Evolutionary conservation across 2,797 vertebrate genomes (phyloP).

Genomic region (Holocentrus rufus): DNA sequence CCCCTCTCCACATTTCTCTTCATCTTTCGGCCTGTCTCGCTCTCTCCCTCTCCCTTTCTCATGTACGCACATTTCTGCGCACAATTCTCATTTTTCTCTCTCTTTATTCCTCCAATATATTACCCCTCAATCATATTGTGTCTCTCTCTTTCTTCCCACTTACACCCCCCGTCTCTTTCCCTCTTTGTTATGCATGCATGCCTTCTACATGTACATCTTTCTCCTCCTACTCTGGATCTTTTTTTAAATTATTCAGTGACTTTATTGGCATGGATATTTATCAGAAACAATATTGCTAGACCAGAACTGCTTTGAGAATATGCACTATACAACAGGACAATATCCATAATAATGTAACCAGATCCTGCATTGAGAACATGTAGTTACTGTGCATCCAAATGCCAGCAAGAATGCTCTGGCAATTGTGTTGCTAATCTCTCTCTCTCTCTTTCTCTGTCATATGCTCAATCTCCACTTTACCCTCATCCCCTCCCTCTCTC

Average conservation of each 20-base stretch:
- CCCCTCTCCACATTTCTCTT: slow-evolving; percentile 25
- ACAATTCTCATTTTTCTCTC: slow-evolving; percentile 17
- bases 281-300: too few species aligned
- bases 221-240: background rate
- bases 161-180: background rate
- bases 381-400: too few species aligned
- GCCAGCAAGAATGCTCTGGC: background rate
- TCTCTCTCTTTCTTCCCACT: background rate
- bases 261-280: too few species aligned
- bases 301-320: too few species aligned
- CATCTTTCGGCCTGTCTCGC: slow-evolving; percentile 25
- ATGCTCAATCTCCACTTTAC: background rate
- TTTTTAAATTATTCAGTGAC: too few species aligned
- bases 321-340: too few species aligned
- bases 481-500: background rate
- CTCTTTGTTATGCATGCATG: background rate
- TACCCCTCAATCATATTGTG: background rate
- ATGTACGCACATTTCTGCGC: slow-evolving; percentile 8
- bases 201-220: background rate
- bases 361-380: too few species aligned
- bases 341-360: too few species aligned
- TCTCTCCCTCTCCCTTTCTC: too few species aligned
- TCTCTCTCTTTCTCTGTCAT: slow-evolving; percentile 1
- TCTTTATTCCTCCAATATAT: background rate
- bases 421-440: background rate